Conservation (phyloP, 2,113 vertebrate species). For the Indri indri region DNA sequence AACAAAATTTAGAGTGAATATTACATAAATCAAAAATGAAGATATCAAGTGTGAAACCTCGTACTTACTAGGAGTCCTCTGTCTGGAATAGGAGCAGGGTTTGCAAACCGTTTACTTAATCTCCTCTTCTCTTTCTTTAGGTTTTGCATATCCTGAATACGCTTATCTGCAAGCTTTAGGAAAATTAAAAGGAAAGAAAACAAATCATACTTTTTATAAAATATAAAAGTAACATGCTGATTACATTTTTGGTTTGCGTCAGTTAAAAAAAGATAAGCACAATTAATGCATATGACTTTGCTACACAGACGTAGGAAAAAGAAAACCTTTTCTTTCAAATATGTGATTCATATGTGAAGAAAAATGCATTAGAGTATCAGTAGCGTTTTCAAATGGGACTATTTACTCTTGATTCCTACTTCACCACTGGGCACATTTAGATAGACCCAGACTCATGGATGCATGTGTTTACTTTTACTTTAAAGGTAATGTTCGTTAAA, state of each 20-base stretch:
- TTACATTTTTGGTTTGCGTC: background rate
- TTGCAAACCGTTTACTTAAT: slow-evolving; percentile 18
- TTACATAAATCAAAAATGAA: background rate
- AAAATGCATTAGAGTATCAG: background rate
- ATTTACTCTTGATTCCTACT: background rate
- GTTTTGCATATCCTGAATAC: slow-evolving; percentile 21
- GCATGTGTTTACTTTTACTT: background rate
- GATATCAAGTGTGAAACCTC: no score
- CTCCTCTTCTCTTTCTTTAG: slow-evolving; percentile 59
- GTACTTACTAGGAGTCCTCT: slow-evolving; percentile 57
- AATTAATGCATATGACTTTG: background rate
- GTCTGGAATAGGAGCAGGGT: slow-evolving; percentile 22
- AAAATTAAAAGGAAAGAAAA: slow-evolving; percentile 16
- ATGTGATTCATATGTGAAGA: background rate
- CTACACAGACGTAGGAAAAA: background rate
- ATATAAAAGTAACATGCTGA: background rate
- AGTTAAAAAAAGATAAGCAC: background rate
- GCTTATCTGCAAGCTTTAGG: slow-evolving; percentile 23
- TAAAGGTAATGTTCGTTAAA: background rate
- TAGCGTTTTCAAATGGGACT: background rate
- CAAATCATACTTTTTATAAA: background rate
- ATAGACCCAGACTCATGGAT: background rate
- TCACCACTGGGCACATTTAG: background rate
- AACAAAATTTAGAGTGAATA: background rate
- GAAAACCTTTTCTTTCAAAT: background rate